phyloP scores from a whole-genome alignment of 2,888 invertebrate genomes.

The Melanostoma mellinum region DNA sequence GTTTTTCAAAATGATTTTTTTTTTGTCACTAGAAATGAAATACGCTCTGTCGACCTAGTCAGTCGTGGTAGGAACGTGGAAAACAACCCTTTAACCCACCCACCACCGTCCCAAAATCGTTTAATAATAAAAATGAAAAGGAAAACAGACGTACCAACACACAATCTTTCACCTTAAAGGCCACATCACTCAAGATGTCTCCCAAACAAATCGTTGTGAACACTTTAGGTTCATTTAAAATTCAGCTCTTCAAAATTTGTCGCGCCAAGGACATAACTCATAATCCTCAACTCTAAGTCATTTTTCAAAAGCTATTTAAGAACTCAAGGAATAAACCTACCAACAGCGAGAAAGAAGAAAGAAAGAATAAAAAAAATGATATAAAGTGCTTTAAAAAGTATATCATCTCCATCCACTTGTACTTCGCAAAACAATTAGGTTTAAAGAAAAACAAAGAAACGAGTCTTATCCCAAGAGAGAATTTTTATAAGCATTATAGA shows the following conservation, averaged over 20 bases:
- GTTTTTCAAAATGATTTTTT: neutral
- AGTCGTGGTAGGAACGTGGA: too few species aligned
- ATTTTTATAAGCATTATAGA: conserved; percentile 51
- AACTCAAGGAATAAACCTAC: conserved; percentile 34
- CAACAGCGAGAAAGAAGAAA: conserved; percentile 11
- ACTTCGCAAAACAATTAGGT: conserved; percentile 62
- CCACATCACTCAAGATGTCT: conserved; percentile 22
- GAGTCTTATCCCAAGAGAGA: conserved; percentile 56
- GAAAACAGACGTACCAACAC: too few species aligned
- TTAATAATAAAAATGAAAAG: too few species aligned
- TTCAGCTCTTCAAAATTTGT: conserved; percentile 53
- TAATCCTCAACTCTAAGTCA: conserved; percentile 52
- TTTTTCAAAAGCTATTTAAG: conserved; percentile 59
- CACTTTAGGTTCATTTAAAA: conserved; percentile 64
- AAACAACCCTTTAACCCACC: too few species aligned
- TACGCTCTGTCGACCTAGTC: too few species aligned
- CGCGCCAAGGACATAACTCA: conserved; percentile 25
- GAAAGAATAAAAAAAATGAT: conserved; percentile 9
- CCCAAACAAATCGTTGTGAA: conserved; percentile 30
- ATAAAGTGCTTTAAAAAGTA: conserved; percentile 33
- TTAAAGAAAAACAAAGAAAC: conserved; percentile 57
- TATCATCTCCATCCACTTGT: conserved; percentile 42
- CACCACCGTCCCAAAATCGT: too few species aligned
- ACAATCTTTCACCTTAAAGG: neutral
- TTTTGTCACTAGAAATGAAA: neutral